phyloP scores from a whole-genome alignment of 2,113 vertebrate species.

The Alaudala cheleensis region DNA sequence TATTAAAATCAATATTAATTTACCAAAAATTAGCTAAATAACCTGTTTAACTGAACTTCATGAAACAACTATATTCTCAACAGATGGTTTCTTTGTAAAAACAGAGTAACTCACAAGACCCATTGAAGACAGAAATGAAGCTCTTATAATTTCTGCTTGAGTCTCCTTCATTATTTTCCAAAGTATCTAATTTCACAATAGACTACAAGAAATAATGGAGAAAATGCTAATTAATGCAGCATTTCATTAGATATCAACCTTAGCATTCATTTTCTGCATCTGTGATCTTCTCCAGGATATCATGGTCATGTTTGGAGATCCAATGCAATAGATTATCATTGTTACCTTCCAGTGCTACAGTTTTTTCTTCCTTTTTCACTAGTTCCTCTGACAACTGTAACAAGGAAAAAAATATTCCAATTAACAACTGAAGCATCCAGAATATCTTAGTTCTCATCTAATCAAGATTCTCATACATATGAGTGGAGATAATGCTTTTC shows the following conservation, averaged over 20 bases:
- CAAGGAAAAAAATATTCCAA: slow-evolving; percentile 53
- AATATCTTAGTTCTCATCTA: neutral
- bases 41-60: slow-evolving; percentile 38
- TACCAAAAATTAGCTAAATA: slow-evolving; percentile 44
- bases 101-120: slow-evolving; percentile 17
- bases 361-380: slow-evolving; percentile 57
- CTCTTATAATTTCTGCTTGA: slow-evolving; percentile 26
- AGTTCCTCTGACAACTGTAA: slow-evolving; percentile 79
- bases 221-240: slow-evolving; percentile 58
- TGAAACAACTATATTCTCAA: slow-evolving; percentile 41
- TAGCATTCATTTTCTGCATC: slow-evolving; percentile 53
- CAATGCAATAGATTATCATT: slow-evolving; percentile 71
- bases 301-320: slow-evolving; percentile 49
- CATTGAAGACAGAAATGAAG: slow-evolving; percentile 42
- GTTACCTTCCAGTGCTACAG: slow-evolving; percentile 50
- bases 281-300: slow-evolving; percentile 49
- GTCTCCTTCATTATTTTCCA: slow-evolving; percentile 53
- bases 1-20: slow-evolving; percentile 39
- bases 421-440: neutral
- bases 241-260: slow-evolving; percentile 8
- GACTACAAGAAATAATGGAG: slow-evolving; percentile 49
- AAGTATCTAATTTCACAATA: slow-evolving; percentile 50
- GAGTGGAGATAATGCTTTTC: neutral
- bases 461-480: neutral
- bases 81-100: slow-evolving; percentile 39